Base-by-base conservation (phyloP, 2,113 vertebrate genomes). In the Triplophysa dalaica region DNA sequence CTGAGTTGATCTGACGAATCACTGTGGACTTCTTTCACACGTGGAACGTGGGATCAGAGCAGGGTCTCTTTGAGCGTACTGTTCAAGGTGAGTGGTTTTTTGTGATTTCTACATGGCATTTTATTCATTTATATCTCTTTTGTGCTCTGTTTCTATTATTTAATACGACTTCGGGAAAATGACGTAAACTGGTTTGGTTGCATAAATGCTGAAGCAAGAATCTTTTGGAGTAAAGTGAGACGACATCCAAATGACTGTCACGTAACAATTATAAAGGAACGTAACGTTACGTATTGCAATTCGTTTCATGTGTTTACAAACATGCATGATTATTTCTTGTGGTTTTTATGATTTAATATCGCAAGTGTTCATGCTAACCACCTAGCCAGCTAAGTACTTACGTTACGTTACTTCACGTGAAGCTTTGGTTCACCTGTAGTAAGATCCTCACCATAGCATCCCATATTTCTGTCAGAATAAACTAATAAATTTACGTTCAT, bases 1-100 rank as follows among this genome's bases (percentile, higher is more conserved):
- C 0, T 0, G 0, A 3, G 14, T 2, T 4, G 3, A 54, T 12
- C 73, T n/a, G n/a, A 8, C 92, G 87, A 88, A 93, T 90, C 80
- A 66, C 10, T 2, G 62, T 13, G 1, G 4, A 1, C 3, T 52
- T 88, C 48, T 54, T 77, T 90, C 1, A 4, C 10, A 26, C 1
- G 83, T n/a, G 41, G 1, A 1, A 77, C 64, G 10, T n/a, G 33
- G 50, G 16, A 61, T 24, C 26, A 62, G 45, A 38, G 33, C 33
- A 38, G 13, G 3, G n/a, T 58, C 22, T 50, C 38, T 0, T 1
- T 6, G 4, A 38, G 8, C 79, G 12, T 26, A 8, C 21, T 14
- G 41, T 38, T 89, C 85, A 93, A 93, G 93, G 93, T 93, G 87
- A 93, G 90, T 29, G 17, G 29, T 10, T 65, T 69, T 21, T 65